Evolutionary conservation across 2,888 invertebrate species (phyloP).

Genomic region (Ramazzottius varieornatus): DNA sequence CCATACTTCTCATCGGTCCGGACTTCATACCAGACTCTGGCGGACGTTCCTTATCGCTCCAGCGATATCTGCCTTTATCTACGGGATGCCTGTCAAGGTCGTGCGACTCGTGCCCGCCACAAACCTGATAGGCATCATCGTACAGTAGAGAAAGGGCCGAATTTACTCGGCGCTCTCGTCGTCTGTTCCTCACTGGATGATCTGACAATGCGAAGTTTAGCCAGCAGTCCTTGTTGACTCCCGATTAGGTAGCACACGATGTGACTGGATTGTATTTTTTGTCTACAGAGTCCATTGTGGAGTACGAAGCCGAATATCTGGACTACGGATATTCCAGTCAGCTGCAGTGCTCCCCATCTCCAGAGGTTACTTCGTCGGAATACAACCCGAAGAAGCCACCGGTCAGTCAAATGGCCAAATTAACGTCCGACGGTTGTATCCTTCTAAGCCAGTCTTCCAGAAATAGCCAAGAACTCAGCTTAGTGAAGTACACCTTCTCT

Average conservation of each 20-base stretch:
- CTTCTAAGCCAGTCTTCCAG: slow-evolving; percentile 27
- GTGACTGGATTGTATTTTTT: slow-evolving; percentile 5
- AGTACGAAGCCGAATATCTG: slow-evolving; percentile 3
- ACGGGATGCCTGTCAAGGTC: not conserved
- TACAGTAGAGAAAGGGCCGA: no score
- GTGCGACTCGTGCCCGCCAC: no score
- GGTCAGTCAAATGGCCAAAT: not conserved
- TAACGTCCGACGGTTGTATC: slow-evolving; percentile 23
- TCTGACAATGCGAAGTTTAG: no score
- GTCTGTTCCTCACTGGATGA: no score
- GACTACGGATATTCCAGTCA: not conserved
- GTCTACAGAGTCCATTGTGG: slow-evolving; percentile 4
- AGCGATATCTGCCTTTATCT: not conserved
- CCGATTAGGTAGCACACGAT: slow-evolving; percentile 5
- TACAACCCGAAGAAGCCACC: not conserved
- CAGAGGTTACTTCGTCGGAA: no score
- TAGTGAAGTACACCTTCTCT: slow-evolving; percentile 77
- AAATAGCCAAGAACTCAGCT: slow-evolving; percentile 23
- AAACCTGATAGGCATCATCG: no score
- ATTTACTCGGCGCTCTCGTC: no score
- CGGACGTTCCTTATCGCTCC: not conserved
- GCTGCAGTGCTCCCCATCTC: no score
- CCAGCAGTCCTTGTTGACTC: no score
- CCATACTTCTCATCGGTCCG: no score
- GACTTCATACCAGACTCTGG: not conserved